A percentile compares a stretch with the other conserved stretches of the same genome.
phyloP scores from a whole-genome alignment of 2,113 vertebrate species.

The Miniopterus natalensis region DNA sequence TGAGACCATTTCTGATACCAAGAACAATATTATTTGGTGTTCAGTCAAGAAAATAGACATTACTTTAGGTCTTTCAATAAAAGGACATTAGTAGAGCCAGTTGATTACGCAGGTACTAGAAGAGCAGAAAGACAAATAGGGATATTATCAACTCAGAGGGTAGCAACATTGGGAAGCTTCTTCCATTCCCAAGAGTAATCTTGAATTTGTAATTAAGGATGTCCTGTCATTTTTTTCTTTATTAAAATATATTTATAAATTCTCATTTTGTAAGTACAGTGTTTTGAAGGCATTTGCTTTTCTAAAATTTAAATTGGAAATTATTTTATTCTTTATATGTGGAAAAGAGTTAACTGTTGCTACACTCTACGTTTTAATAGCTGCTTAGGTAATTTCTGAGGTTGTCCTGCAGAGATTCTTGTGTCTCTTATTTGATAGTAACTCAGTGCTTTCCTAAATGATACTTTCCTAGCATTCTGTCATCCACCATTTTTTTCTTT shows the following conservation, averaged over 20 bases:
- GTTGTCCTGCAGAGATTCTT: conserved; percentile 20
- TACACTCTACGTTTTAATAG: neutral
- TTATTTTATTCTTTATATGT: conserved; percentile 2
- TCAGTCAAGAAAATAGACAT: neutral
- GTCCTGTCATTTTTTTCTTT: neutral
- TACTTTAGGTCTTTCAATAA: neutral
- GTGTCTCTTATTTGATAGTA: neutral
- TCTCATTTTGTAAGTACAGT: conserved; percentile 33
- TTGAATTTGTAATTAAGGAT: neutral
- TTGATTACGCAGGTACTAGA: neutral
- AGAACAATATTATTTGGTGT: neutral
- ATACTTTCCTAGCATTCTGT: neutral
- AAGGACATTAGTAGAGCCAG: neutral
- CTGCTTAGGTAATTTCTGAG: conserved; percentile 5
- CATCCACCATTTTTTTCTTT: neutral
- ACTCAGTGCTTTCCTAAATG: neutral
- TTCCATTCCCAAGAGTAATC: neutral
- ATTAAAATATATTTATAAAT: neutral
- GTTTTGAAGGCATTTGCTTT: neutral
- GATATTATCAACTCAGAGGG: neutral
- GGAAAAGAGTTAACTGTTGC: neutral
- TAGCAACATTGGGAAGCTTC: neutral
- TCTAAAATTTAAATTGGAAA: neutral
- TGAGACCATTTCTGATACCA: neutral
- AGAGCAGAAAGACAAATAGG: neutral